These are phyloP conservation scores for Sylvicola cinctus DNA, from an alignment of 2,888 invertebrate genomes.

Conservation along the genomic window DNA sequence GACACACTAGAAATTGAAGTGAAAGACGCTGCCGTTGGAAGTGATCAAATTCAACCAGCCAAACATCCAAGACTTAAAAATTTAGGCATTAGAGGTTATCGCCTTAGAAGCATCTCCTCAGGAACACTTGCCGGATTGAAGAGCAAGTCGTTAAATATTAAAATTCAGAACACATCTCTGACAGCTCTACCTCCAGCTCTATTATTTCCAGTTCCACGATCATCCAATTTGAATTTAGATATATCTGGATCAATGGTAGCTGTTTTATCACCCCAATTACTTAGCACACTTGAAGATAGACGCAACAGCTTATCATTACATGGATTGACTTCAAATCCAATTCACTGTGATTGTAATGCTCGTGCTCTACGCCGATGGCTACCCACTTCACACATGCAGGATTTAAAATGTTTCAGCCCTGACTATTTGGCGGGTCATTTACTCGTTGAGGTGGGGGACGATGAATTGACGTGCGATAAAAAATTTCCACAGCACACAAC, in stretches of 20 bases:
- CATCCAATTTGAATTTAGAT: conserved; percentile 58
- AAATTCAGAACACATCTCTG: conserved; percentile 62
- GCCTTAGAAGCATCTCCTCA: conserved; percentile 57
- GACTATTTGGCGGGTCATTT: conserved; percentile 44
- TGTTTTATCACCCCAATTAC: conserved; percentile 54
- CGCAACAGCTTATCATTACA: conserved; percentile 50
- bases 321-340: conserved; percentile 60
- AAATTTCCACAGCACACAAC: neutral
- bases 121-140: conserved; percentile 68
- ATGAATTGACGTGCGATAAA: conserved; percentile 60
- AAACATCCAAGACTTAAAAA: conserved; percentile 58
- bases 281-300: conserved; percentile 64
- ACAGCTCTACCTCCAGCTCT: conserved; percentile 57
- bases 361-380: conserved; percentile 62
- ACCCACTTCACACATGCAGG: conserved; percentile 37
- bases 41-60: conserved; percentile 59
- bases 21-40: conserved; percentile 61
- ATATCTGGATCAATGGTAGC: conserved; percentile 57
- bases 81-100: conserved; percentile 51
- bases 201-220: conserved; percentile 71
- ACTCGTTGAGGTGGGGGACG: conserved; percentile 56
- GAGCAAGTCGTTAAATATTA: conserved; percentile 46
- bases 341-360: conserved; percentile 69
- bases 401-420: conserved; percentile 45
- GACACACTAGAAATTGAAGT: conserved; percentile 67